Evolutionary conservation across 2,797 vertebrate species (phyloP).

Genomic region (Arnoldichthys spilopterus): DNA sequence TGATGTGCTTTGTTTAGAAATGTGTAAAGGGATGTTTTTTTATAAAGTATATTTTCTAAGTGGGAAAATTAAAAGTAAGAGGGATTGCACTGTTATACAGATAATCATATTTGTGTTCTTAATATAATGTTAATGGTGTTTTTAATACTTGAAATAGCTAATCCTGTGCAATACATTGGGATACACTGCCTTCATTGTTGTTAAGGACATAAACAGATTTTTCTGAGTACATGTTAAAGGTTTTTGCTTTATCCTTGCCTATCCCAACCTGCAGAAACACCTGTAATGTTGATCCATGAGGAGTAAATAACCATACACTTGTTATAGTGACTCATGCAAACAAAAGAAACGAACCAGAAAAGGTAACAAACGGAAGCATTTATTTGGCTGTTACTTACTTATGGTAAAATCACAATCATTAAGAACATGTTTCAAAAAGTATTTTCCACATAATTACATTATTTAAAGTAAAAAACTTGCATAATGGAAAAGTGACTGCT

Average conservation of each 20-base stretch:
- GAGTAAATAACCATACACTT: no score
- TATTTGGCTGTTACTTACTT: slow-evolving; percentile 64
- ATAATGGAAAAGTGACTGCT: neutral
- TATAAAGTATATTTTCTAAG: neutral
- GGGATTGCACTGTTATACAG: neutral
- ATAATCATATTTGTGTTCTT: neutral
- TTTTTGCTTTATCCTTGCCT: neutral
- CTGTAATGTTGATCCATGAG: no score
- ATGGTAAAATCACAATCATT: slow-evolving; percentile 57
- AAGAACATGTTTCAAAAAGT: slow-evolving; percentile 55
- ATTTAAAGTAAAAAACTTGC: slow-evolving; percentile 21
- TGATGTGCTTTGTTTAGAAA: neutral
- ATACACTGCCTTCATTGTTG: neutral
- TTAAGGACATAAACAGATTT: neutral
- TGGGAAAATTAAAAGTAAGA: neutral
- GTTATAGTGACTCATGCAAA: neutral
- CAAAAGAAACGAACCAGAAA: slow-evolving; percentile 34
- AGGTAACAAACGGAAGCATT: slow-evolving; percentile 66
- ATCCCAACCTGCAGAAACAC: neutral
- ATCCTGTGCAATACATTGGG: neutral
- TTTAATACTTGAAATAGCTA: neutral
- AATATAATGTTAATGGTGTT: neutral
- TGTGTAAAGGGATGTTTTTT: neutral
- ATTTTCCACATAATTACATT: slow-evolving; percentile 77
- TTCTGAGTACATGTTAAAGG: neutral